Evolutionary conservation across 2,888 invertebrate species (phyloP).

Genomic region (Dynastes maya): DNA sequence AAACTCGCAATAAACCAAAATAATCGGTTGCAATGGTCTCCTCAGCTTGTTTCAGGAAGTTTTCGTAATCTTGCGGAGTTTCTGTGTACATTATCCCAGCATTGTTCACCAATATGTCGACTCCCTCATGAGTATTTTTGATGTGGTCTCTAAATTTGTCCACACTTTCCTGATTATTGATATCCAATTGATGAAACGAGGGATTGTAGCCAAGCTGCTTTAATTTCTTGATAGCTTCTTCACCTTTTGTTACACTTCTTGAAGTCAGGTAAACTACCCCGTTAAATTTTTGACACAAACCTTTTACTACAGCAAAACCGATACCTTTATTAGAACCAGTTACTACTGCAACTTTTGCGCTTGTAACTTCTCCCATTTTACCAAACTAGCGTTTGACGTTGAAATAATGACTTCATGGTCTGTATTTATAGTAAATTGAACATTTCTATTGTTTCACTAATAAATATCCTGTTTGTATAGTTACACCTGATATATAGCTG

Average conservation of each 20-base stretch:
- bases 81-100: slow-evolving; percentile 74
- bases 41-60: slow-evolving; percentile 75
- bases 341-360: slow-evolving; percentile 65
- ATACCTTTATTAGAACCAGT: slow-evolving; percentile 84
- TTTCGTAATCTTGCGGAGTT: slow-evolving; percentile 20
- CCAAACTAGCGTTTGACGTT: neutral
- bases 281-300: slow-evolving; percentile 78
- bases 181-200: slow-evolving; percentile 80
- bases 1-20: slow-evolving; percentile 77
- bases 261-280: slow-evolving; percentile 83
- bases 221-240: slow-evolving; percentile 75
- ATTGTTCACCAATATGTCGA: slow-evolving; percentile 85
- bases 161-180: slow-evolving; percentile 76
- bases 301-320: slow-evolving; percentile 80
- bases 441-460: neutral
- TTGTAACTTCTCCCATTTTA: slow-evolving; percentile 14
- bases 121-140: slow-evolving; percentile 76
- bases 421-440: neutral
- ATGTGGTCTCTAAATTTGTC: slow-evolving; percentile 75
- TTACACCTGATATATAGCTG: neutral
- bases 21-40: slow-evolving; percentile 81
- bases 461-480: slow-evolving; percentile 24
- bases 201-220: slow-evolving; percentile 74
- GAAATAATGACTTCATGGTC: neutral
- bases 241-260: slow-evolving; percentile 74